Evolutionary conservation across 2,113 vertebrate genomes (phyloP).

Genomic region (Pteronura brasiliensis): DNA sequence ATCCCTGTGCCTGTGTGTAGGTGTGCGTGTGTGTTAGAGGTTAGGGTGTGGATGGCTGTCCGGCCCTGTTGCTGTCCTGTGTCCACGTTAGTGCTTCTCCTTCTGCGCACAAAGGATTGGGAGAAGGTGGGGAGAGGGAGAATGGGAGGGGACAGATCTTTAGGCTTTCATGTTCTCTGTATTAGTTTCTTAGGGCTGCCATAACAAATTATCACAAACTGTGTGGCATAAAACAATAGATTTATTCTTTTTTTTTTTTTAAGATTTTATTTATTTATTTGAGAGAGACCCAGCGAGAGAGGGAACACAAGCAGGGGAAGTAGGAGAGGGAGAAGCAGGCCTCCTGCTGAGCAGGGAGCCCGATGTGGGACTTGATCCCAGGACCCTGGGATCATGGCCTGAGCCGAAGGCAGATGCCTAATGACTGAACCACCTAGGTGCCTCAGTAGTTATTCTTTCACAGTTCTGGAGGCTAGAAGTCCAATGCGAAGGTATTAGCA

Average conservation of each 20-base stretch:
- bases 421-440: no score
- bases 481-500: not conserved
- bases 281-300: no score
- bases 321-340: no score
- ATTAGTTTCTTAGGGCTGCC: not conserved
- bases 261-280: no score
- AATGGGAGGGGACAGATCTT: not conserved
- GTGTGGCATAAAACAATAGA: not conserved
- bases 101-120: not conserved
- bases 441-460: not conserved
- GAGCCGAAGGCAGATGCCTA: no score
- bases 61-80: not conserved
- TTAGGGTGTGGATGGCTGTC: not conserved
- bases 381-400: no score
- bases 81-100: not conserved
- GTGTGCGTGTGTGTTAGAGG: not conserved
- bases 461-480: not conserved
- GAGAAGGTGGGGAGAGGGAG: not conserved
- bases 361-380: no score
- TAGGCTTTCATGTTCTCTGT: not conserved
- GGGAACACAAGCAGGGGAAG: no score
- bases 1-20: rapidly evolving
- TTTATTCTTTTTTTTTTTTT: not conserved
- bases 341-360: no score
- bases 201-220: not conserved